Evolutionary conservation across 2,113 vertebrate species (phyloP), one percentile per base, ranked within the genome.

Genomic region (Corapipo altera): DNA sequence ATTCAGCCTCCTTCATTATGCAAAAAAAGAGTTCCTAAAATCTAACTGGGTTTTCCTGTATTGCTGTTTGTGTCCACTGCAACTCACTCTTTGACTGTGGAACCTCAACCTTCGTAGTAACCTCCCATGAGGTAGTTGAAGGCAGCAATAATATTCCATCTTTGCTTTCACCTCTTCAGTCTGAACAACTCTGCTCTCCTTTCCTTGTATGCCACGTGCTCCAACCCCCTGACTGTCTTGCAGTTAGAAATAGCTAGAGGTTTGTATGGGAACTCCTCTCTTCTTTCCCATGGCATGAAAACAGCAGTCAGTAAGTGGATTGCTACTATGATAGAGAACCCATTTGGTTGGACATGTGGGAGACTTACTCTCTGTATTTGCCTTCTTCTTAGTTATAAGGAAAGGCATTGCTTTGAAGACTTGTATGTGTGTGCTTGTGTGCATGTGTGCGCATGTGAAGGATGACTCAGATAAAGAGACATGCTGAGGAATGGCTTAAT

Each of bases 121-220:
- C 2, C 0, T 57, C 46, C 44, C 37, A 49, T 26, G 30, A 66
- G 17, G 15, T 12, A 54, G 15, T 3, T 86, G n/a, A 65, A 73
- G 41, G 20, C 15, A 76, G 41, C 20, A 49, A 8, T 49, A 62
- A 46, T 20, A 66, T 49, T 51, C 15, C 3, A 1, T 55, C 17
- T 82, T 88, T 73, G 32, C 12, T 86, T 73, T 77, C 22, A 73
- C 17, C 64, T 64, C 52, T 92, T 55, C 69, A 69, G 20, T 21
- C 30, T 57, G 44, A 89, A 41, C 8, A 61, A 8, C 0, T 0
- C 28, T 59, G 8, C 15, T 64, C 33, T 75, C 37, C 33, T 69
- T 26, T 54, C 24, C 37, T 74, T 2, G 0, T 28, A 54, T 1
- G 2, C 27, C 12, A 7, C 10, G 3, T 74, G 16, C n/a, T 44